Evolutionary conservation across 2,888 invertebrate species (phyloP), one percentile per base, ranked within the genome.

Genomic region (Drosophila suboccidentalis): DNA sequence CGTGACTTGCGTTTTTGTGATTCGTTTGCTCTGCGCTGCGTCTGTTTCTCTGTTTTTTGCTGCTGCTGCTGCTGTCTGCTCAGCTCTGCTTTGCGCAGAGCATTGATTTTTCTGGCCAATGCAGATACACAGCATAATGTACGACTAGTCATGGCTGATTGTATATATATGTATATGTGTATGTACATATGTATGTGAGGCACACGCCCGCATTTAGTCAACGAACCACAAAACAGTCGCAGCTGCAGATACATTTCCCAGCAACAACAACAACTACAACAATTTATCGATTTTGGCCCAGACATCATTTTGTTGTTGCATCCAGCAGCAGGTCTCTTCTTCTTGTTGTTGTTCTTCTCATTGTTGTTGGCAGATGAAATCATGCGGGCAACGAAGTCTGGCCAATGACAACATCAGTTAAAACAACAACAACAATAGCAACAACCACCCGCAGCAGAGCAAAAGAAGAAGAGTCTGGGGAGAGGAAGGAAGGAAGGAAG

Each of bases 131-230:
- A 87, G 84, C 86, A 84, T 84, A 84, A 89, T 79, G 69, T 62
- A 44, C 71, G 54, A 72, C 60, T 79, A 63, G 68, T 53, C 55
- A 74, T 71, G 17, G 38, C 60, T 51, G 34, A 57, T 29, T 68
- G 62, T 60, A 34, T 22, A 43, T 47, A 44, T 29, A 0, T 1
- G 29, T 22, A 43, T 47, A 49, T 29, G 8, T 41, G 6, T 49
- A 39, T 47, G 22, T 41, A n/a, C 43, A 3, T 34, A 1, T 46
- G 50, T 75, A 77, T 74, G 43, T 74, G 71, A 81, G 77, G 80
- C 83, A 88, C 84, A 88, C 90, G 86, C 86, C 86, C 90, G 86
- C 86, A 86, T 89, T 89, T 89, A 89, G 88, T 70, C 87, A 86
- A 82, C 85, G 88, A 87, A 87, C 86, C 88, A 89, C 68, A 80